A percentile compares a stretch with the other conserved stretches of the same genome.
Conservation (phyloP, 2,113 vertebrate species). For the Xiphorhynchus elegans region DNA sequence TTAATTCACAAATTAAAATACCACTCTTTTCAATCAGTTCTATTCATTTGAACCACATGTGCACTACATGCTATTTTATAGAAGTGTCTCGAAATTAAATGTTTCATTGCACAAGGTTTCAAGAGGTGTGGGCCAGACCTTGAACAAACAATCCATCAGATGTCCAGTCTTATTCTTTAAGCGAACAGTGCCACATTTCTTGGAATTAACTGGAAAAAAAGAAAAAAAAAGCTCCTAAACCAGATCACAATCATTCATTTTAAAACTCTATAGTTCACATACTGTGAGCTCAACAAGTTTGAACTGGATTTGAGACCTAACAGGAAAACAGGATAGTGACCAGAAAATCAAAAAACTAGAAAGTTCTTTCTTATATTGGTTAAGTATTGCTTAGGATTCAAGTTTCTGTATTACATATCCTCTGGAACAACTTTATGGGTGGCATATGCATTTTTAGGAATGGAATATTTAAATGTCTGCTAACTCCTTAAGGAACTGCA, state of each 20-base stretch:
- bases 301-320: not conserved
- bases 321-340: not conserved
- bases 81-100: not conserved
- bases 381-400: not conserved
- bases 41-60: not conserved
- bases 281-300: not conserved
- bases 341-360: not conserved
- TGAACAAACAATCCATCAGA: not conserved
- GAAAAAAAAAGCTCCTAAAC: not conserved
- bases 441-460: not conserved
- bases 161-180: not conserved
- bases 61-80: not conserved
- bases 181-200: not conserved
- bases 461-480: not conserved
- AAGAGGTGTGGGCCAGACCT: not conserved
- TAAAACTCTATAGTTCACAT: not conserved
- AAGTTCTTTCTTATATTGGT: not conserved
- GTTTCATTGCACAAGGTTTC: not conserved
- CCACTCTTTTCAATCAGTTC: not conserved
- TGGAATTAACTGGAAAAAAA: not conserved
- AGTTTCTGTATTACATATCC: not conserved
- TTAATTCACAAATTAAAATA: conserved; percentile 1
- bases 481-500: not conserved
- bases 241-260: not conserved
- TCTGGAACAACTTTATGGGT: not conserved